phyloP scores from a whole-genome alignment of 1,140 invertebrate genomes.

The Rhizoglyphus robini region DNA sequence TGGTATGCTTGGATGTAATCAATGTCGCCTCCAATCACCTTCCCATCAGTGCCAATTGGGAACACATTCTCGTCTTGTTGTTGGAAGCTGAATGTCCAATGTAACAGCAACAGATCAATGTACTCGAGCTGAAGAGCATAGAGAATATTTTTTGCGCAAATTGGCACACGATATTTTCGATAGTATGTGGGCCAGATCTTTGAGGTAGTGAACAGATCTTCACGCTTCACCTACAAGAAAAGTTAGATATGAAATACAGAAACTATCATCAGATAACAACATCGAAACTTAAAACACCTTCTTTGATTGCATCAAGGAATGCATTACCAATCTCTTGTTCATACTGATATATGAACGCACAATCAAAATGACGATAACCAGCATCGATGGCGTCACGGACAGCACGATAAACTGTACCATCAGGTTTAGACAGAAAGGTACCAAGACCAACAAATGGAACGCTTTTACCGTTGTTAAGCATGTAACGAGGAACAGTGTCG shows the following conservation, averaged over 20 bases:
- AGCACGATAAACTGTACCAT: constrained; percentile 17
- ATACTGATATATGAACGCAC: constrained; percentile 66
- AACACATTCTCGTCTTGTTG: constrained; percentile 31
- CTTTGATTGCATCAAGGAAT: constrained; percentile 50
- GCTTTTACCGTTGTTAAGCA: constrained; percentile 40
- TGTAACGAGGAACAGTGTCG: constrained; percentile 13
- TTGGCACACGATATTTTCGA: constrained; percentile 44
- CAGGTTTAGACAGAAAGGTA: constrained; percentile 40
- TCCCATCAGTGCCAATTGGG: constrained; percentile 18
- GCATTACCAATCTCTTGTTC: constrained; percentile 68
- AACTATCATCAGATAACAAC: constrained; percentile 28
- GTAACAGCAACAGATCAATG: constrained; percentile 23
- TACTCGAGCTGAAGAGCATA: constrained; percentile 25
- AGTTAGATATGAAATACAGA: neutral
- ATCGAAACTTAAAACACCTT: constrained; percentile 45
- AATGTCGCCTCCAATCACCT: constrained; percentile 12
- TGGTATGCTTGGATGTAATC: constrained; percentile 25
- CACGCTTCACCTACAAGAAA: constrained; percentile 45
- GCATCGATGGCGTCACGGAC: neutral
- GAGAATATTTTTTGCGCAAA: constrained; percentile 48
- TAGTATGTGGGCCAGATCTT: constrained; percentile 57
- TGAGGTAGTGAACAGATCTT: constrained; percentile 60
- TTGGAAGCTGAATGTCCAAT: constrained; percentile 25
- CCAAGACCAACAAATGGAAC: constrained; percentile 57
- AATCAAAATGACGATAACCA: constrained; percentile 55